Evolutionary conservation across 2,797 vertebrate species (phyloP).

Genomic region (Centroberyx gerrardi): DNA sequence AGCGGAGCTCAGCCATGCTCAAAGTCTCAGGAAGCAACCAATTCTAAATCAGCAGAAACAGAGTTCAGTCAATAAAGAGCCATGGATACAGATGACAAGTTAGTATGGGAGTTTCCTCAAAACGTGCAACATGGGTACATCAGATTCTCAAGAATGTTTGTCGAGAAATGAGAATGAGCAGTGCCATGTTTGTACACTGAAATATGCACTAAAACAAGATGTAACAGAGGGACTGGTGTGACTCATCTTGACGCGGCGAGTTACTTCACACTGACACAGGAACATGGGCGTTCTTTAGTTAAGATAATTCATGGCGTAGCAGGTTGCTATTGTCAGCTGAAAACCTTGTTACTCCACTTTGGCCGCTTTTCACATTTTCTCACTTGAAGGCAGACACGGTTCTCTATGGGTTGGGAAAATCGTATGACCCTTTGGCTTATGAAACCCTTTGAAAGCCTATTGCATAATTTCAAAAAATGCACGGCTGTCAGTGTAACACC

Average conservation of each 20-base stretch:
- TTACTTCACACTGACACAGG: not conserved
- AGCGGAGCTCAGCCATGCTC: too few relatives aligned
- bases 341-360: not conserved
- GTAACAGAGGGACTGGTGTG: not conserved
- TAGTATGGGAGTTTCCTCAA: too few relatives aligned
- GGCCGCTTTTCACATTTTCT: not conserved
- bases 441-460: constrained; percentile 45
- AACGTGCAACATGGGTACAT: too few relatives aligned
- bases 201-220: not conserved
- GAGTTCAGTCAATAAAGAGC: too few relatives aligned
- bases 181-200: too few relatives aligned
- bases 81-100: too few relatives aligned
- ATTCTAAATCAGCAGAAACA: too few relatives aligned
- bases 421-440: constrained; percentile 29
- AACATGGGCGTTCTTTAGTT: not conserved
- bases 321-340: not conserved
- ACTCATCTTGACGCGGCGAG: too few relatives aligned
- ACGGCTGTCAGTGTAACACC: constrained; percentile 35
- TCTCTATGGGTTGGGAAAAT: not conserved
- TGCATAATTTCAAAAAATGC: constrained; percentile 41
- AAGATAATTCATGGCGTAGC: not conserved
- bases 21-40: too few relatives aligned
- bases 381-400: too few relatives aligned
- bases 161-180: too few relatives aligned
- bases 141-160: too few relatives aligned